phyloP scores from a whole-genome alignment of 2,888 invertebrate species.

The Euplagia quadripunctaria region DNA sequence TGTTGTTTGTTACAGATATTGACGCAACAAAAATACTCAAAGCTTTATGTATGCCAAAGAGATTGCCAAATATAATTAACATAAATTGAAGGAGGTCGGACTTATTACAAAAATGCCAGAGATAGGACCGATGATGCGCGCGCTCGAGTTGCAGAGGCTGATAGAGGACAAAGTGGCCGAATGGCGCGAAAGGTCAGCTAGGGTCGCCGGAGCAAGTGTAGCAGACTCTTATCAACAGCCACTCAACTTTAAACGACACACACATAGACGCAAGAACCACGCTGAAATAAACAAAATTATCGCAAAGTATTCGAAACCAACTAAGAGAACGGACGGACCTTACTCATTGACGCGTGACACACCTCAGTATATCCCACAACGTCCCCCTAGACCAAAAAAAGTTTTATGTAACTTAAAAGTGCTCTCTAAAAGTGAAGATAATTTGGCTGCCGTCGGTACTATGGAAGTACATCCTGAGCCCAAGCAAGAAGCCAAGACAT shows the following conservation, averaged over 20 bases:
- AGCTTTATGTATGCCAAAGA: constrained; percentile 48
- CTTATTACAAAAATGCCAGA: constrained; percentile 76
- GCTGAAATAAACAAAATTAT: constrained; percentile 86
- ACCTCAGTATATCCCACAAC: constrained; percentile 67
- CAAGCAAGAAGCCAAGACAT: constrained; percentile 56
- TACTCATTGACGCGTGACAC: constrained; percentile 56
- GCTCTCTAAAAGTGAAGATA: constrained; percentile 80
- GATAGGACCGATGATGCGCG: constrained; percentile 84
- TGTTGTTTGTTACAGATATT: constrained; percentile 44
- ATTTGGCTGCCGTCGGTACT: constrained; percentile 71
- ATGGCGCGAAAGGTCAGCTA: constrained; percentile 85
- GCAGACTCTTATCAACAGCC: constrained; percentile 85
- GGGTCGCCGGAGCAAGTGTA: constrained; percentile 80
- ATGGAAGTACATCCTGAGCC: constrained; percentile 73
- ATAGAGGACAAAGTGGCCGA: constrained; percentile 85
- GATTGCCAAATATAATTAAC: constrained; percentile 48
- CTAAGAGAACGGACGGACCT: constrained; percentile 77
- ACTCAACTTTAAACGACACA: constrained; percentile 84
- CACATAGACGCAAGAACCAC: constrained; percentile 84
- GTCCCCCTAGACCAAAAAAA: constrained; percentile 73
- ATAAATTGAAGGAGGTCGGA: constrained; percentile 36
- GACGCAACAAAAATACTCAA: constrained; percentile 33
- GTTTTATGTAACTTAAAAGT: constrained; percentile 63
- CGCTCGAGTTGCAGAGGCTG: constrained; percentile 82
- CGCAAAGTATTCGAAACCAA: constrained; percentile 84